Evolutionary conservation across 2,888 invertebrate species (phyloP), one percentile per base, ranked within the genome.

Genomic region (Ommatoiulus sabulosus): DNA sequence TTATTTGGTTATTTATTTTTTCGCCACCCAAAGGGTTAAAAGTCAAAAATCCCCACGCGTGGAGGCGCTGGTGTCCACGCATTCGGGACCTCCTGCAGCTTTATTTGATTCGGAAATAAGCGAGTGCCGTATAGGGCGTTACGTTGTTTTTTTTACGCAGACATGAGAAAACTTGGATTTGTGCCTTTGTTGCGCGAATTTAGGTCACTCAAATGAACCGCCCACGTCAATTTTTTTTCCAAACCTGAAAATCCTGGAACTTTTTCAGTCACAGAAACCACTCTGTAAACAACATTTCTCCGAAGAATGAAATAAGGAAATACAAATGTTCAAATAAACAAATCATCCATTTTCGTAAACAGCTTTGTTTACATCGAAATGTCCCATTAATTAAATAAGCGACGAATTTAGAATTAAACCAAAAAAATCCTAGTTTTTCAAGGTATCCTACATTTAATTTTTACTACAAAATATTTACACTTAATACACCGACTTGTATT

Each of bases 11-110:
- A 6, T 57, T 57, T 57, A 57, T 57, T 57, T 57, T 15, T n/a
- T 57, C n/a, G 57, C 57, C 57, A 57, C 57, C 57, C 57, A 57
- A 57, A 57, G 57, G 57, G 57, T 57, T 57, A 57, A 57, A 57
- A 57, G 57, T 57, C 57, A 57, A 17, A 57, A 57, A 17, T 57
- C 57, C 57, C n/a, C 6, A 7, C 8, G 52, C 52, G 52, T 52
- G 52, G 46, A 8, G 46, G 46, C 46, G 46, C 46, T 46, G 46
- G 46, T 15, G 52, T 52, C 52, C 57, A 57, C 57, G 57, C 57
- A 57, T 17, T 17, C 5, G 8, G 8, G 6, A 46, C 46, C 46
- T 46, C 46, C 46, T 46, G 57, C 0, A 15, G 57, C n/a, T 57
- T 57, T 57, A 57, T 57, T 57, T 15, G 57, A 17, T n/a, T 57